Evolutionary conservation across 92 coral and sea anemone species (phyloP).

Genomic region (Meandrina meandrites): DNA sequence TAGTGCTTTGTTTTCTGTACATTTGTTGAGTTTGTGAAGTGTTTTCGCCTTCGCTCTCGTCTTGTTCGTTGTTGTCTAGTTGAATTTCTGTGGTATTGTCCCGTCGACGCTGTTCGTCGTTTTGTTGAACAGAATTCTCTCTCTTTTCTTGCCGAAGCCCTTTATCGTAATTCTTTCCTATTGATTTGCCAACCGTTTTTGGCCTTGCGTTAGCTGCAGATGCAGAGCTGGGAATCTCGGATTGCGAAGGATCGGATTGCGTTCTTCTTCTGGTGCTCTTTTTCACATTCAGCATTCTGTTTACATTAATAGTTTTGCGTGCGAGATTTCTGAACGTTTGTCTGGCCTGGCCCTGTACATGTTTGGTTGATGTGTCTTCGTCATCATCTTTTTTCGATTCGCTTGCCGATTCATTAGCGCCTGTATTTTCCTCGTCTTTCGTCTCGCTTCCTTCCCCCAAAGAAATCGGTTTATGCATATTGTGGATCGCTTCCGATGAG

Average conservation of each 20-base stretch:
- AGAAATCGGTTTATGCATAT: slow-evolving; percentile 78
- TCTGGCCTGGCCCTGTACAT: slow-evolving; percentile 30
- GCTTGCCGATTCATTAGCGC: slow-evolving; percentile 2
- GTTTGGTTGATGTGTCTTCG: background rate
- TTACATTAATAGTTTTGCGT: slow-evolving; percentile 64
- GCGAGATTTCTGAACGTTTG: slow-evolving; percentile 53
- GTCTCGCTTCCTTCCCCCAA: slow-evolving; percentile 17
- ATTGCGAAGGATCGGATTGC: slow-evolving; percentile 15
- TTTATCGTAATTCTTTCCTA: background rate
- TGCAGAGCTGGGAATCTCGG: background rate
- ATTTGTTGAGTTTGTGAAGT: slow-evolving; percentile 7
- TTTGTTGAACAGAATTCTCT: background rate
- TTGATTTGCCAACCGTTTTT: background rate
- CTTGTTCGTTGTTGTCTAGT: background rate
- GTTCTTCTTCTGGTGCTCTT: background rate
- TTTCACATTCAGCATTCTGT: slow-evolving; percentile 35
- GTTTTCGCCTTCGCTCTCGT: background rate
- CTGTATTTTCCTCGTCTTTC: slow-evolving; percentile 13
- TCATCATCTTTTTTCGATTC: background rate
- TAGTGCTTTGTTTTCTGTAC: slow-evolving; percentile 7
- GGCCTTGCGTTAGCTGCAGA: background rate
- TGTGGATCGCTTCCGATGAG: slow-evolving; percentile 84
- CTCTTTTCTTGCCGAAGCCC: background rate
- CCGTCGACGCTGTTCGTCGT: background rate
- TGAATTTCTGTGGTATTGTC: background rate